phyloP scores from a whole-genome alignment of 64 coral and sea anemone species.

The Cladopsammia gracilis region DNA sequence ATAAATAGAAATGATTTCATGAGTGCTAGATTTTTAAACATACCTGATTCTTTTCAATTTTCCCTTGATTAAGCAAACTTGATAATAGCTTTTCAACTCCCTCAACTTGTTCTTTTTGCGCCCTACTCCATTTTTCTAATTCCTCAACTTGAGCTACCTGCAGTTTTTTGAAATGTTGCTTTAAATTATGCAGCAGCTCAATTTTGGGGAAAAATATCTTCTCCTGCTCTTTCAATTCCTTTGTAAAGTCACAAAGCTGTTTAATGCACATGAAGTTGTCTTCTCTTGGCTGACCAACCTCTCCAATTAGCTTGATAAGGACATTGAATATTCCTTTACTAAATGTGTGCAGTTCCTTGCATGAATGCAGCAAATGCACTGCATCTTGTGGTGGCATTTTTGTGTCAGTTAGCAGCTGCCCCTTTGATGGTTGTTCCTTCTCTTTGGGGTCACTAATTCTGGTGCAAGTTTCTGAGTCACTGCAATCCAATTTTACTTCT shows the following conservation, averaged over 20 bases:
- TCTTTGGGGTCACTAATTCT: not conserved
- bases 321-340: conserved; percentile 40
- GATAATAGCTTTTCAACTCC: conserved; percentile 26
- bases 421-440: not conserved
- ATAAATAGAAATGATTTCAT: no score
- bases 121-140: conserved; percentile 1
- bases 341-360: conserved; percentile 24
- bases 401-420: not conserved
- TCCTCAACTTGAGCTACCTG: conserved; percentile 42
- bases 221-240: conserved; percentile 47
- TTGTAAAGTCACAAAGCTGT: conserved; percentile 54
- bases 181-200: conserved; percentile 4
- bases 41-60: not conserved
- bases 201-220: conserved; percentile 62
- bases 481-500: not conserved
- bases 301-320: conserved; percentile 70
- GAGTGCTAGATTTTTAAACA: no score
- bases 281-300: conserved; percentile 57
- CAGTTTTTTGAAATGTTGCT: not conserved
- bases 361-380: conserved; percentile 10
- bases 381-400: not conserved
- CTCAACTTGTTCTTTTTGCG: not conserved
- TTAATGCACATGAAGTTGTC: conserved; percentile 57
- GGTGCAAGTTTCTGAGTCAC: no score
- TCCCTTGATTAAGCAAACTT: conserved; percentile 55